Evolutionary conservation across 1,140 invertebrate species (phyloP).

Genomic region (Apis cerana): DNA sequence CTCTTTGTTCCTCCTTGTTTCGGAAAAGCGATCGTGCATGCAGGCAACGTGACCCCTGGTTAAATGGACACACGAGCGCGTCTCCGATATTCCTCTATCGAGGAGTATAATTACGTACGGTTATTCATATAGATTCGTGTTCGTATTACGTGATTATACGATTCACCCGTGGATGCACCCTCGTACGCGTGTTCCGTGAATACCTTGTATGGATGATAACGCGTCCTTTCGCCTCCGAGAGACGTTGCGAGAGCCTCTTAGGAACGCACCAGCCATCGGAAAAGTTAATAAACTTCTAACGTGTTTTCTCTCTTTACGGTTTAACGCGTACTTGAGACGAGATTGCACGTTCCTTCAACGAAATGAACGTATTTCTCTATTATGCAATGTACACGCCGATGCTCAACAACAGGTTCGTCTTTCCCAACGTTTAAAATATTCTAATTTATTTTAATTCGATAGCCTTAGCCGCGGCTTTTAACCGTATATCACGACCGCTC

Average conservation of each 20-base stretch:
- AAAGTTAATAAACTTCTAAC: not conserved
- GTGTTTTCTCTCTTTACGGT: slow-evolving; percentile 22
- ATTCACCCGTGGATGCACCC: slow-evolving; percentile 18
- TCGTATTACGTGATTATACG: too few relatives aligned
- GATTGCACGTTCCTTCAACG: not conserved
- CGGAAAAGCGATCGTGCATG: too few relatives aligned
- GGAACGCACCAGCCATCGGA: not conserved
- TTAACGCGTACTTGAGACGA: not conserved
- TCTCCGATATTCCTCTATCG: too few relatives aligned
- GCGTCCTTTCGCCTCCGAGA: slow-evolving; percentile 22
- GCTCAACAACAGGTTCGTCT: not conserved
- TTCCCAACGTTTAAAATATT: not conserved
- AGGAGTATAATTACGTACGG: too few relatives aligned
- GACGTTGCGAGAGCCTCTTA: not conserved
- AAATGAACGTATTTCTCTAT: slow-evolving; percentile 1
- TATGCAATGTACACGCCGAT: not conserved
- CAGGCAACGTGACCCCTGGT: too few relatives aligned
- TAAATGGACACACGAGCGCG: too few relatives aligned
- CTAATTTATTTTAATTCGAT: not conserved
- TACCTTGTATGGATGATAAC: slow-evolving; percentile 29
- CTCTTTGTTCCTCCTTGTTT: too few relatives aligned
- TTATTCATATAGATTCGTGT: too few relatives aligned
- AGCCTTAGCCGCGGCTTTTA: not conserved
- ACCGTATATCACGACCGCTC: not conserved
- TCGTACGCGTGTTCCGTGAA: slow-evolving; percentile 27